Evolutionary conservation across 2,888 invertebrate genomes (phyloP).

Genomic region (Chrysopilus asiliformis): DNA sequence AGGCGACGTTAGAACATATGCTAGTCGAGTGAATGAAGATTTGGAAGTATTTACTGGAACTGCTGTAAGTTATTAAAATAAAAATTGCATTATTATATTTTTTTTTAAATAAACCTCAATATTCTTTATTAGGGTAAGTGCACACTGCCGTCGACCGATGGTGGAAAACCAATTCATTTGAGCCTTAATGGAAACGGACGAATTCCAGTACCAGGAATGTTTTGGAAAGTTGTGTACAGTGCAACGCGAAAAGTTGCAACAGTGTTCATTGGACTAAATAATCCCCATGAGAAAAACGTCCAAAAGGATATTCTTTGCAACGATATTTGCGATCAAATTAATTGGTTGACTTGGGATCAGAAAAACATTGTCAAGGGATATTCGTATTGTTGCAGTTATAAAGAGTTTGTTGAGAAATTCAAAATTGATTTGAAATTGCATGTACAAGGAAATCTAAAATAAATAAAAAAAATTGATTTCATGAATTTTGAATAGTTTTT

Average conservation of each 20-base stretch:
- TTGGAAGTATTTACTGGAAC: slow-evolving; percentile 31
- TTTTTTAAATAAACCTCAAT: no score
- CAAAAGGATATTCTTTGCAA: slow-evolving; percentile 22
- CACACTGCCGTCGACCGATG: slow-evolving; percentile 25
- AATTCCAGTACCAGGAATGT: slow-evolving; percentile 29
- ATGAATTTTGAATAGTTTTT: no score
- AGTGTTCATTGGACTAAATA: slow-evolving; percentile 35
- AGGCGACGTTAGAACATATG: slow-evolving; percentile 21
- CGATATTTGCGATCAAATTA: slow-evolving; percentile 22
- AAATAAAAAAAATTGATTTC: no score
- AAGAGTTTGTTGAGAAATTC: slow-evolving; percentile 17
- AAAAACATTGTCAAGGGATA: slow-evolving; percentile 20
- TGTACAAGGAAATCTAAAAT: no score
- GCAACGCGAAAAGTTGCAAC: slow-evolving; percentile 24
- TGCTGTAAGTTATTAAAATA: no score
- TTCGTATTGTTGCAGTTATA: slow-evolving; percentile 30
- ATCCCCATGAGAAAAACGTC: slow-evolving; percentile 25
- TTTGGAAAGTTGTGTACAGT: slow-evolving; percentile 36
- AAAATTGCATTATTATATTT: no score
- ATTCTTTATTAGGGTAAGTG: slow-evolving; percentile 25
- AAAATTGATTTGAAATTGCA: no score
- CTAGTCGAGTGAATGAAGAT: slow-evolving; percentile 14
- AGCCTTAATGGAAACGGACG: slow-evolving; percentile 17
- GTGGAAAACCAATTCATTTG: slow-evolving; percentile 22
- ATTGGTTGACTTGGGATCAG: slow-evolving; percentile 24